Evolutionary conservation across 2,888 invertebrate genomes (phyloP), one percentile per base, ranked within the genome.

Genomic region (Aplocera efformata): DNA sequence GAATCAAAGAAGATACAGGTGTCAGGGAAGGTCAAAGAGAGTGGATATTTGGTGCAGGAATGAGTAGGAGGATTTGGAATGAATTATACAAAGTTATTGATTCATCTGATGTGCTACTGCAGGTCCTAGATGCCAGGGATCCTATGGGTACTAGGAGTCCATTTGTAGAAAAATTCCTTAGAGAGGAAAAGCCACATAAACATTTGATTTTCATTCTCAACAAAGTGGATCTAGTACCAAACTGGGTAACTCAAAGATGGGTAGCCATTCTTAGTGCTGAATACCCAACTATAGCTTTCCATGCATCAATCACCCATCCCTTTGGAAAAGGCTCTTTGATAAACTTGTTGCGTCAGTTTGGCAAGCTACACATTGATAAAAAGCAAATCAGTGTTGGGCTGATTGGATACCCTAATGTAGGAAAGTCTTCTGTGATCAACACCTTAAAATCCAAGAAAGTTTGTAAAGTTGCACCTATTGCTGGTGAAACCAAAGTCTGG

Each of bases 311-410:
- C 49, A 98, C 95, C 24, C 98, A 99, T 90, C 97, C 99, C 0
- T 99, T 99, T 83, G 99, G 91, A 34, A 99, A 99, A 89, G 98
- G 98, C 8, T 96, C 98, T 0, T 89, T 99, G 3, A 99, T 99
- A 39, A 98, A 98, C 82, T 88, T 99, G 21, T 88, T 99, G 26
- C 91, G 99, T 10, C 99, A 99, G 74, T 96, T 99, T 85, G 95
- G 92, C 0, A 98, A 98, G 80, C 88, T 99, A 7, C 99, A 99
- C 67, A 89, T 94, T 43, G 99, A 99, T 72, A 98, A 98, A 71
- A 98, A 98, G 67, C 99, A 99, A 88, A 99, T 99, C 45, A 98
- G 98, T 72, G 97, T 99, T 32, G 99, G 99, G 1, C 95, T 99
- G 57, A 98, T 99, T 72, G 99, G 99, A 0, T 99, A 99, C 77